Percentiles rank a stretch among this genome's conserved stretches.
These are phyloP conservation scores for Trichonephila clavipes DNA, from an alignment of 1,140 invertebrate species.

Conservation along the genomic window DNA sequence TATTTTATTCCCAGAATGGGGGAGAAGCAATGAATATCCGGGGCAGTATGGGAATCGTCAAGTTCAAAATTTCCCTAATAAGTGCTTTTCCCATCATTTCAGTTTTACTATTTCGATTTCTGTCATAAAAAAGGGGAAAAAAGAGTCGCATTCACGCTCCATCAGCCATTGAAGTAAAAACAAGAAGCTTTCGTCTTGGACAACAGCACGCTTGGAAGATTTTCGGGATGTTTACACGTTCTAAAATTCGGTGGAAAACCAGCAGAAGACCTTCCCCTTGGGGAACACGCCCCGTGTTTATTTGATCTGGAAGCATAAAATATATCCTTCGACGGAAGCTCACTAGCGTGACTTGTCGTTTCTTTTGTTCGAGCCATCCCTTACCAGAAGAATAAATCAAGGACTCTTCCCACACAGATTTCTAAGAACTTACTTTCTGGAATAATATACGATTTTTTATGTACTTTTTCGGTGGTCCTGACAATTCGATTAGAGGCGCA, in stretches of 20 bases:
- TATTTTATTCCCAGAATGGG: too few species aligned
- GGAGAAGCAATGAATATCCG: too few species aligned
- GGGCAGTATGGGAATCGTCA: too few species aligned
- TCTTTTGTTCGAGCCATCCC: slow-evolving; percentile 7
- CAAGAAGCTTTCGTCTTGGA: neutral
- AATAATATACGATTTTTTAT: neutral
- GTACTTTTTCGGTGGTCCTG: neutral
- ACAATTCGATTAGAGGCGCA: neutral
- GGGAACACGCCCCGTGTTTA: slow-evolving; percentile 21
- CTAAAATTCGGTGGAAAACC: neutral
- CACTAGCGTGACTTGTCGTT: neutral
- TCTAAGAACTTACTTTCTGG: neutral
- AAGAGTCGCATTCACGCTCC: neutral
- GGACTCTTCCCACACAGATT: slow-evolving; percentile 14
- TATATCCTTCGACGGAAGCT: slow-evolving; percentile 10
- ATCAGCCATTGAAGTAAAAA: neutral
- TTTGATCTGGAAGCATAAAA: slow-evolving; percentile 24
- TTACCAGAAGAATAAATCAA: neutral
- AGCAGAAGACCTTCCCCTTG: neutral
- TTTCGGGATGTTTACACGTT: slow-evolving; percentile 9
- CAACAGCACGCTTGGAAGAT: neutral
- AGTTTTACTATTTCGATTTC: neutral
- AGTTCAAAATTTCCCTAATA: neutral
- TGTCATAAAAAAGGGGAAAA: neutral
- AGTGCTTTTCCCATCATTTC: neutral